These are phyloP conservation scores for Automeris io DNA, from an alignment of 2,888 invertebrate genomes.

Conservation along the genomic window DNA sequence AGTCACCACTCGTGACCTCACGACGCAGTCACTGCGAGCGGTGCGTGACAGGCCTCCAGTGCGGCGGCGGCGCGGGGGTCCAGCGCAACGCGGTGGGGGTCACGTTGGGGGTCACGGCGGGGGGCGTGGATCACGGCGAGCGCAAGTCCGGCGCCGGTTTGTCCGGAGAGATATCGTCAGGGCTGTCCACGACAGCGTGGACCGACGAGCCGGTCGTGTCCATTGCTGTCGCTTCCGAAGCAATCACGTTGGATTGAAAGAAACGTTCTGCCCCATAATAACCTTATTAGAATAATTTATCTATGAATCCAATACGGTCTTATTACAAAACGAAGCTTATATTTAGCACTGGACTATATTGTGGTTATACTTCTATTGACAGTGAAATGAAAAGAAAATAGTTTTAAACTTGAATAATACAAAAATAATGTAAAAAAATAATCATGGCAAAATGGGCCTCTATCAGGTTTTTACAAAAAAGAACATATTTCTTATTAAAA, in stretches of 20 bases:
- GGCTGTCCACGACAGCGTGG: conserved; percentile 43
- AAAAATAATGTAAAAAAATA: too few species aligned
- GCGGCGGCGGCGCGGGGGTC: conserved; percentile 68
- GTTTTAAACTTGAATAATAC: too few species aligned
- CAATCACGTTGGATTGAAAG: conserved; percentile 79
- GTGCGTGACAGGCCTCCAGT: conserved; percentile 67
- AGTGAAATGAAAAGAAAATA: too few species aligned
- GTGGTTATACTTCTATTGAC: too few species aligned
- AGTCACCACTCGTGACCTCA: conserved; percentile 18
- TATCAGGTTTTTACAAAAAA: too few species aligned
- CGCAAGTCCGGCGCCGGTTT: conserved; percentile 63
- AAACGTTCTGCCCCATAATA: conserved; percentile 65
- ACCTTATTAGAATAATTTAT: conserved; percentile 3
- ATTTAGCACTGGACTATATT: too few species aligned
- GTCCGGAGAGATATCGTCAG: conserved; percentile 64
- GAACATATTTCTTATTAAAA: too few species aligned
- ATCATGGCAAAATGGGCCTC: too few species aligned
- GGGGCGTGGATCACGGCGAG: conserved; percentile 58
- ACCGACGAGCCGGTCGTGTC: conserved; percentile 57
- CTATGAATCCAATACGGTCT: too few species aligned
- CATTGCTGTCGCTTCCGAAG: conserved; percentile 76
- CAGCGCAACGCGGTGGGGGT: conserved; percentile 35
- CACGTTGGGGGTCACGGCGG: conserved; percentile 27
- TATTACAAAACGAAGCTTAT: too few species aligned
- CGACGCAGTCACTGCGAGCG: conserved; percentile 40